Percentiles rank a stretch among this genome's conserved stretches.
phyloP scores from a whole-genome alignment of 2,797 vertebrate species.

The Molossus alvarezi region DNA sequence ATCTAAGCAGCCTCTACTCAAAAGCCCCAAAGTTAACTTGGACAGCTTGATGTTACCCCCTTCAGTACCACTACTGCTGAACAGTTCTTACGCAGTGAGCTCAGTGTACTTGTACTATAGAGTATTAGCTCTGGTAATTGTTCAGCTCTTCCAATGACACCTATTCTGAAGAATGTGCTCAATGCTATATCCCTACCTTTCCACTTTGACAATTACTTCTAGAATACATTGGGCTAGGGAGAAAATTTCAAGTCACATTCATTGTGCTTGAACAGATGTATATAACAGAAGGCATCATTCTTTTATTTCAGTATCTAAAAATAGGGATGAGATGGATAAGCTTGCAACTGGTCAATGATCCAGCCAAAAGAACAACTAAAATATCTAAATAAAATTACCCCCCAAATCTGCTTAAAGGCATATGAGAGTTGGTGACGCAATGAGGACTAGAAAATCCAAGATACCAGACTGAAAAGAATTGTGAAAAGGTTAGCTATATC shows the following conservation, averaged over 20 bases:
- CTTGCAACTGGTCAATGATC: background rate
- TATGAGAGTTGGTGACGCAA: background rate
- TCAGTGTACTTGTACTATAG: background rate
- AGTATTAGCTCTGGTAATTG: background rate
- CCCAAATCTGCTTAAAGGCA: background rate
- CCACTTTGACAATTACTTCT: background rate
- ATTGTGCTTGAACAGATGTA: background rate
- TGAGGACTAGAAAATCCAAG: background rate
- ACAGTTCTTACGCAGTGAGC: background rate
- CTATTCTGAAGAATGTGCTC: slow-evolving; percentile 17
- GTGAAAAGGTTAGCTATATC: background rate
- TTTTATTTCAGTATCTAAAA: slow-evolving; percentile 50
- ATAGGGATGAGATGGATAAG: background rate
- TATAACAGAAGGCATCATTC: background rate
- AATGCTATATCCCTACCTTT: background rate
- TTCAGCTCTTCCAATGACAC: background rate
- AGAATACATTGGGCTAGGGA: background rate
- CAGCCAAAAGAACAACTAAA: background rate
- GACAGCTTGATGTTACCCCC: background rate
- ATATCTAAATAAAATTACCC: background rate
- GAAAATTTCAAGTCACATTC: background rate
- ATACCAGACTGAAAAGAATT: background rate
- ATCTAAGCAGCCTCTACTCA: background rate
- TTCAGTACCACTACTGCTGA: background rate
- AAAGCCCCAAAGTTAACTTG: background rate